These are phyloP conservation scores for Cyphomyrmex costatus DNA, from an alignment of 1,140 invertebrate genomes.

Conservation along the genomic window DNA sequence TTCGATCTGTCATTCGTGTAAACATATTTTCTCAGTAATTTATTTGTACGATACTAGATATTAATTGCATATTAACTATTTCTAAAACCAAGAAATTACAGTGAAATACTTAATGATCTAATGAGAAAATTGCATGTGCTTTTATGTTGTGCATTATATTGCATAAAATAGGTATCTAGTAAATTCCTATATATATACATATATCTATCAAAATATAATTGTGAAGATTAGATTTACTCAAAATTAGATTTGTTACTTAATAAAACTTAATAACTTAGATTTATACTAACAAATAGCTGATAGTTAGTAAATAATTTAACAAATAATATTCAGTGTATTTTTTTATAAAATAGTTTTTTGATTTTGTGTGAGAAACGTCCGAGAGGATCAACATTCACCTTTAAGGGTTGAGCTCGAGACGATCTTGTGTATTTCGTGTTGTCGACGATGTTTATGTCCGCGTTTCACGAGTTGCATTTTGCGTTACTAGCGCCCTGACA, in stretches of 20 bases:
- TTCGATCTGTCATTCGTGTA: background rate
- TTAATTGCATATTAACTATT: slow-evolving; percentile 32
- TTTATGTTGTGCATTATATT: background rate
- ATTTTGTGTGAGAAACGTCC: background rate
- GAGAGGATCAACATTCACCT: background rate
- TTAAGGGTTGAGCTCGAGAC: background rate
- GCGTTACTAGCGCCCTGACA: slow-evolving; percentile 44
- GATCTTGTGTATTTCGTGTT: slow-evolving; percentile 3
- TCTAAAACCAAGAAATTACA: background rate
- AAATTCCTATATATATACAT: too few relatives aligned
- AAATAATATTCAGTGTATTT: background rate
- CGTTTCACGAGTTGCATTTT: slow-evolving; percentile 35
- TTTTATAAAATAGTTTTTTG: background rate
- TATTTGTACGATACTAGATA: background rate
- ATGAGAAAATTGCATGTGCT: slow-evolving; percentile 25
- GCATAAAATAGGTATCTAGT: background rate
- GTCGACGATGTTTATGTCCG: slow-evolving; percentile 35
- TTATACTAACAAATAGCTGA: background rate
- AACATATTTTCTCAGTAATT: background rate
- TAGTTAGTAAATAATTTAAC: background rate
- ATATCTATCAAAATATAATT: background rate
- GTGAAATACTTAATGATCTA: background rate
- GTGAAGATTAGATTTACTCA: slow-evolving; percentile 5
- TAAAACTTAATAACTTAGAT: background rate
- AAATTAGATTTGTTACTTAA: background rate